Evolutionary conservation across 1,140 invertebrate genomes (phyloP), one percentile per base, ranked within the genome.

Genomic region (Cydia splendana): DNA sequence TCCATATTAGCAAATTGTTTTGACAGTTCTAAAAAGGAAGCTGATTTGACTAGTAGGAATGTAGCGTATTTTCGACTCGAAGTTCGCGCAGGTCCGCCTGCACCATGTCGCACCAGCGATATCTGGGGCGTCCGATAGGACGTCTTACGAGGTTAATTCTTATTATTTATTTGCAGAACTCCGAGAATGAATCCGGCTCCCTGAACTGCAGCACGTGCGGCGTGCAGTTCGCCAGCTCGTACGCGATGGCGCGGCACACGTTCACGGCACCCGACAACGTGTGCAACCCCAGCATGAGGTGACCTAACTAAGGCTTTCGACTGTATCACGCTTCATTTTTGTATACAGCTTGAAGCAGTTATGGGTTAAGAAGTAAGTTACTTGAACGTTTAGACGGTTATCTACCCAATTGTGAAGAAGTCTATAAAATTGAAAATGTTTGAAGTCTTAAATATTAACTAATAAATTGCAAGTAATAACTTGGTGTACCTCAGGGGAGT

Each of bases 201-300:
- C 67, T 71, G 0, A 71, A 42, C n/a, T 71, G 67, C n/a, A 42
- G 34, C 7, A 38, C 15, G 5, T 71, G 67, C 67, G 67, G 67
- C 13, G 67, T 71, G 67, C 67, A 71, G 15, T 71, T 71, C 67
- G 67, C 67, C 12, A 71, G 67, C 67, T 71, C 67, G 67, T 71
- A 71, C 67, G 67, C 67, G 3, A 45, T 71, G 67, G 4, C 67
- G 67, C 20, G 67, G 42, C 67, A 71, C 30, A 71, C 67, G n/a
- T 42, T 18, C 34, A 71, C 67, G 4, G 67, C 67, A 15, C 13
- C 9, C 2, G 34, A 71, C 30, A 71, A 42, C 34, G 34, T 71
- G 12, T 71, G 67, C 34, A 42, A 71, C 34, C 38, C 67, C 0
- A 71, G 34, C 30, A 45, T 42, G 34, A 71, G 67, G 67, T 71